Evolutionary conservation across 2,888 invertebrate species (phyloP), one percentile per base, ranked within the genome.

Genomic region (Athalia rosae): DNA sequence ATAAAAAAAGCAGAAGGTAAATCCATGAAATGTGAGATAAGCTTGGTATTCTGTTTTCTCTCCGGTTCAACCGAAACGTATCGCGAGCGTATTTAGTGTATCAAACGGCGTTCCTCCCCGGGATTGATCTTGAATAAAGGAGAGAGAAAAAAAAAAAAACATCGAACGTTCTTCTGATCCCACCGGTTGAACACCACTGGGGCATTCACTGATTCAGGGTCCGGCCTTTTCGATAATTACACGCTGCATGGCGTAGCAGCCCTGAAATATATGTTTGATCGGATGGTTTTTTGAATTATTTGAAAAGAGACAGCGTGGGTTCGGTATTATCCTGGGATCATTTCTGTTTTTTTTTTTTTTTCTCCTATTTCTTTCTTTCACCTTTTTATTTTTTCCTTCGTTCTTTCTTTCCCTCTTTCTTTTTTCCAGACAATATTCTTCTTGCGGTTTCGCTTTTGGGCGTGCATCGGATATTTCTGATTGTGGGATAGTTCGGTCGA

Each of bases 211-310:
- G 84, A 85, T 84, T 85, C 87, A 85, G 86, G 85, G 83, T 83
- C 86, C 80, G 86, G 86, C 85, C 83, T 87, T 88, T 85, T 87
- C 87, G 88, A 89, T 89, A 89, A 89, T 89, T 89, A 89, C 89
- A 89, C 87, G 88, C 87, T 89, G 85, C 87, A 86, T 86, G 86
- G 87, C 86, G 86, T 86, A 85, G 80, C 86, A 85, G 85, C 84
- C 85, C 83, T 87, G 87, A 88, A 88, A 89, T 89, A 88, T 88
- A 88, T 88, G 88, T 89, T 89, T 89, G 89, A 89, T 89, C 89
- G 88, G 88, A 86, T 87, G 87, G 87, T 89, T 89, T 74, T 89
- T 89, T 89, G 88, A 89, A 89, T 89, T 89, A 89, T 89, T 89
- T 88, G 89, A 89, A 89, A 89, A 89, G 89, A 89, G 89, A 89